phyloP scores from a whole-genome alignment of 23 tunicate species.

The Halocynthia aurantium region DNA sequence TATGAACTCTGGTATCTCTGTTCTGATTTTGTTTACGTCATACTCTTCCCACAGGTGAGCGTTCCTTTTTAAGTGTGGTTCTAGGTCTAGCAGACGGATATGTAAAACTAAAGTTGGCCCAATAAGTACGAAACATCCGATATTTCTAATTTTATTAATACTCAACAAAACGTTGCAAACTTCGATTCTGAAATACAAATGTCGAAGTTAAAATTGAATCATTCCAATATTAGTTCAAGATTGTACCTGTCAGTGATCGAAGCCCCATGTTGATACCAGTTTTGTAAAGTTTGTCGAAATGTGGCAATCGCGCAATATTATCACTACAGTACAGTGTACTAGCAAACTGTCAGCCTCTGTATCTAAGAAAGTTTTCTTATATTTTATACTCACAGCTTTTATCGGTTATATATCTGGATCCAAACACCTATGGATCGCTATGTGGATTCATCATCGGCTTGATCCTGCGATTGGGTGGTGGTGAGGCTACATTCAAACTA shows the following conservation, averaged over 20 bases:
- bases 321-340: neutral
- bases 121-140: neutral
- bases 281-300: neutral
- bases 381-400: too few relatives aligned
- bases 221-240: neutral
- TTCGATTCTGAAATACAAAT: too few relatives aligned
- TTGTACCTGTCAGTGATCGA: too few relatives aligned
- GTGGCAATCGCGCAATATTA: neutral
- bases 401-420: too few relatives aligned
- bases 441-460: too few relatives aligned
- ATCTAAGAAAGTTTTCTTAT: neutral
- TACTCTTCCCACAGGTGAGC: slow-evolving; percentile 72
- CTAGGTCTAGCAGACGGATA: neutral
- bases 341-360: neutral
- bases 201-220: too few relatives aligned
- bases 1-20: slow-evolving; percentile 56
- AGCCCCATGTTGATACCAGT: neutral
- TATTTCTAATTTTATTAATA: neutral
- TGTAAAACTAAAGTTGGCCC: too few relatives aligned
- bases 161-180: too few relatives aligned
- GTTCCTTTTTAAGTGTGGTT: neutral
- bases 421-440: too few relatives aligned
- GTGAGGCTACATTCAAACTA: too few relatives aligned
- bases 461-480: too few relatives aligned
- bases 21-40: slow-evolving; percentile 58